phyloP scores from a whole-genome alignment of 2,888 invertebrate species.

The Clepsis dumicolana region DNA sequence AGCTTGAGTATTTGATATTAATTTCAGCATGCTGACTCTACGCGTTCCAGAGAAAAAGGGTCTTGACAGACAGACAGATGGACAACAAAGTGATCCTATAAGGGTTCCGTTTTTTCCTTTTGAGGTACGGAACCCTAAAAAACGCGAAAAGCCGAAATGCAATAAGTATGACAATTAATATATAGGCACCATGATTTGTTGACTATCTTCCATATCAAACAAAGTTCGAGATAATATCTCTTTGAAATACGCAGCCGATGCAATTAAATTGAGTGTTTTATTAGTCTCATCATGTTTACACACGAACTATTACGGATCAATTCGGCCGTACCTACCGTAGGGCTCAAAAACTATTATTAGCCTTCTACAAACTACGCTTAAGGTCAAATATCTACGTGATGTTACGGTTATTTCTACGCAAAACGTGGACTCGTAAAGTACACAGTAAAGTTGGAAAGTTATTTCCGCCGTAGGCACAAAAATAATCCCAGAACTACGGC shows the following conservation, averaged over 20 bases:
- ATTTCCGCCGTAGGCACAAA: conserved; percentile 17
- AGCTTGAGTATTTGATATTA: too few relatives aligned
- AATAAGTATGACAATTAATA: too few relatives aligned
- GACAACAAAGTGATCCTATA: too few relatives aligned
- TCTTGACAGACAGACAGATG: too few relatives aligned
- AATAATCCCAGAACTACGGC: conserved; percentile 21
- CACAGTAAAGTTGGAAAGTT: conserved; percentile 26
- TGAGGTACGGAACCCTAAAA: too few relatives aligned
- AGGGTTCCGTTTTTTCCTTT: too few relatives aligned
- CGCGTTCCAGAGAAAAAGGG: too few relatives aligned
- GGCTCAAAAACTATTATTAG: conserved; percentile 3
- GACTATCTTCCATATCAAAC: background rate
- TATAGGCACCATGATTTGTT: too few relatives aligned
- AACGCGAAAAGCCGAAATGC: too few relatives aligned
- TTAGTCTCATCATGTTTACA: conserved; percentile 1
- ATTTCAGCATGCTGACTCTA: too few relatives aligned
- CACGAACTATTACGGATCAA: background rate
- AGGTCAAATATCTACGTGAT: conserved; percentile 9
- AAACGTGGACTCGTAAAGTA: conserved; percentile 20
- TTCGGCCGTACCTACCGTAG: background rate
- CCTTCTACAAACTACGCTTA: background rate
- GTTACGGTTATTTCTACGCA: conserved; percentile 5
- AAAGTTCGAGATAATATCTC: background rate
- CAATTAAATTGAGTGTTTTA: background rate
- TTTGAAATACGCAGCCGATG: background rate